Evolutionary conservation across 2,888 invertebrate genomes (phyloP).

Genomic region (Hipparchia semele): DNA sequence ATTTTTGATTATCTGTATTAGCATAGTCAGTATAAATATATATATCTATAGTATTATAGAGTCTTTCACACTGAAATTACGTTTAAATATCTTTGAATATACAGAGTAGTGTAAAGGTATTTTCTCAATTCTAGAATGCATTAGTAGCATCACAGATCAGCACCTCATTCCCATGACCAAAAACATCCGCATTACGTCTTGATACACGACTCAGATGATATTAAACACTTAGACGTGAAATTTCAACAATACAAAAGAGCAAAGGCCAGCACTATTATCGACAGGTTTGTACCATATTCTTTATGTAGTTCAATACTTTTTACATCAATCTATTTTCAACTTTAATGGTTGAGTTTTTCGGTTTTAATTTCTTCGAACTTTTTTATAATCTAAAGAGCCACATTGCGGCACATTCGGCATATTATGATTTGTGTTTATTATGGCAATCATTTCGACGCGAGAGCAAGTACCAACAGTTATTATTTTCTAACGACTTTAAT

Average conservation of each 20-base stretch:
- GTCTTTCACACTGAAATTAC: no score
- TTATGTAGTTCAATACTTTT: constrained; percentile 26
- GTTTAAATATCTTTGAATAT: no score
- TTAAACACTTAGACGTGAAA: constrained; percentile 41
- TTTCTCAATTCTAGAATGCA: constrained; percentile 4
- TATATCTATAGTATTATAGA: no score
- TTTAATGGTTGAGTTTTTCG: background rate
- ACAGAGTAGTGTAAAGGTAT: no score
- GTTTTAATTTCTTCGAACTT: constrained; percentile 14
- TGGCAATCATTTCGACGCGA: constrained; percentile 63
- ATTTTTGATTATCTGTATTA: no score
- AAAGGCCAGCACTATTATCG: constrained; percentile 53
- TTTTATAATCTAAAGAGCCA: constrained; percentile 16
- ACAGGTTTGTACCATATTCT: constrained; percentile 44
- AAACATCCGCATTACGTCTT: constrained; percentile 33
- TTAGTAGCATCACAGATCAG: constrained; percentile 3
- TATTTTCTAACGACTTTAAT: constrained; percentile 55
- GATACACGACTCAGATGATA: constrained; percentile 37
- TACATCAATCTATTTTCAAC: constrained; percentile 13
- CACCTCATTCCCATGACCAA: constrained; percentile 33
- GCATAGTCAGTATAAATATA: no score
- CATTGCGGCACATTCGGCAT: constrained; percentile 36
- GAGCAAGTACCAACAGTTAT: constrained; percentile 63
- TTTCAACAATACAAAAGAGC: constrained; percentile 53
- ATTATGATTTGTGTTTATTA: constrained; percentile 62